A percentile compares a stretch with the other conserved stretches of the same genome.
phyloP scores from a whole-genome alignment of 2,797 vertebrate genomes.

The Diglossa cyanea region DNA sequence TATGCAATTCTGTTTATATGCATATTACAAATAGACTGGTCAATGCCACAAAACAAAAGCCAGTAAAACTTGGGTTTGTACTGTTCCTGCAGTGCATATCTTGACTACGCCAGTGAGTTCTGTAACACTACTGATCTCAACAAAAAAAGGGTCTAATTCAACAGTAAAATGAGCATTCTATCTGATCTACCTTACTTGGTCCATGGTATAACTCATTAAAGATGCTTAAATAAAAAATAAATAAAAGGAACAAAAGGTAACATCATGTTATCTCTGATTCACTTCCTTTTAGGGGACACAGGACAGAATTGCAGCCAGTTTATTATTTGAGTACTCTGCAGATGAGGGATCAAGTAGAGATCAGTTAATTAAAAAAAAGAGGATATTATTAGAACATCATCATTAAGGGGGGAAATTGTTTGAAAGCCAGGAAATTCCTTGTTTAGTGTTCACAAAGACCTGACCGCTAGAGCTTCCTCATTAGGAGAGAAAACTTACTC shows the following conservation, averaged over 20 bases:
- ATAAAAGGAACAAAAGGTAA: neutral
- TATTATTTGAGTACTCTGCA: neutral
- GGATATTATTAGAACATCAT: constrained; percentile 30
- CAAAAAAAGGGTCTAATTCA: neutral
- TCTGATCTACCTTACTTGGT: neutral
- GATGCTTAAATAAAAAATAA: neutral
- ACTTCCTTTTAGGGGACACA: neutral
- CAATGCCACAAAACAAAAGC: neutral
- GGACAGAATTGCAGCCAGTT: neutral
- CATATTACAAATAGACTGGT: neutral
- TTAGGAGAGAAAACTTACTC: neutral
- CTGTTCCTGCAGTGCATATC: neutral
- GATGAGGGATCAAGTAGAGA: constrained; percentile 12
- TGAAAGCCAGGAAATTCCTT: constrained; percentile 61
- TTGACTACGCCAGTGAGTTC: neutral
- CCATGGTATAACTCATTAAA: neutral
- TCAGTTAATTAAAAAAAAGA: constrained; percentile 34
- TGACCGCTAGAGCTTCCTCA: neutral
- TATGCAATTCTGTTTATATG: neutral
- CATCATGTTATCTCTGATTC: neutral
- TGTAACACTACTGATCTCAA: neutral
- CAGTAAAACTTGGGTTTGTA: neutral
- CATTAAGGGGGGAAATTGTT: constrained; percentile 28
- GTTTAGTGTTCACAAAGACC: neutral
- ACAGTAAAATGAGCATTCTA: neutral